These are phyloP conservation scores for Tenthredo amoena DNA, from an alignment of 2,888 invertebrate species.

Conservation along the genomic window DNA sequence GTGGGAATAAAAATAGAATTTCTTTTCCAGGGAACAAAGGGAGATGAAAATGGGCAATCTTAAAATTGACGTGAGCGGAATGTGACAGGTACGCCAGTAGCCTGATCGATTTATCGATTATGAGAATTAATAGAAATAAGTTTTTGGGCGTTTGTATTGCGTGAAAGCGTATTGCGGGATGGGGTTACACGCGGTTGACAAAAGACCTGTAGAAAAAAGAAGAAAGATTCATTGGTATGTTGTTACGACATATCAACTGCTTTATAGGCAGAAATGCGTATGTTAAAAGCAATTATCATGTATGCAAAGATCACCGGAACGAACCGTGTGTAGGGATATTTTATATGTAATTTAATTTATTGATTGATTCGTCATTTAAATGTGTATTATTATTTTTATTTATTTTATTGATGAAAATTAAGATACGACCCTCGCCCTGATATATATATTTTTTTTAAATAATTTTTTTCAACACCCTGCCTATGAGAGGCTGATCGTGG, in stretches of 20 bases:
- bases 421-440: not conserved
- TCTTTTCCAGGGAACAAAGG: constrained; percentile 87
- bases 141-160: not conserved
- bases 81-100: constrained; percentile 76
- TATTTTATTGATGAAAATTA: constrained; percentile 1
- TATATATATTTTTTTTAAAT: not conserved
- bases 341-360: constrained; percentile 36
- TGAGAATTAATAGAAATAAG: not conserved
- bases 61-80: constrained; percentile 88
- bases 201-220: not conserved
- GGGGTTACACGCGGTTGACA: not conserved
- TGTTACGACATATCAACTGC: not conserved
- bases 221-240: too few species aligned
- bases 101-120: not conserved
- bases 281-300: not conserved
- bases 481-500: constrained; percentile 27
- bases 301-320: not conserved
- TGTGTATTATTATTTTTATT: constrained; percentile 9
- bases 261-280: not conserved
- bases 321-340: not conserved
- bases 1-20: not conserved
- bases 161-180: not conserved
- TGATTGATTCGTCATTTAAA: not conserved
- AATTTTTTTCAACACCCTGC: not conserved
- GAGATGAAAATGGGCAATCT: constrained; percentile 94